Evolutionary conservation across 2,888 invertebrate species (phyloP).

Genomic region (Dynastes hyllus): DNA sequence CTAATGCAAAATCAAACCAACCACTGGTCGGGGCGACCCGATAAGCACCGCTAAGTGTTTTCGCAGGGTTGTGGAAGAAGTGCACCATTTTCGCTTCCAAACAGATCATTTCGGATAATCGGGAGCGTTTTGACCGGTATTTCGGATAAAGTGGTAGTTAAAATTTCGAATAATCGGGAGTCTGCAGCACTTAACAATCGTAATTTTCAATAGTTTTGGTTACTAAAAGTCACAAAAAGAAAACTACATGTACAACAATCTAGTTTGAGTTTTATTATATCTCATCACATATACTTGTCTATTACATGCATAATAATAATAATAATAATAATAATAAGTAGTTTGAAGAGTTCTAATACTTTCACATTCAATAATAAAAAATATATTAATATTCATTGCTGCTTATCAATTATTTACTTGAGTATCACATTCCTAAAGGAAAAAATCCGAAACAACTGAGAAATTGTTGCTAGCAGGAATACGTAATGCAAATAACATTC

Average conservation of each 20-base stretch:
- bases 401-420: conserved; percentile 19
- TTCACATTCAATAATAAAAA: conserved; percentile 27
- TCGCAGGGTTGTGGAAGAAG: no score
- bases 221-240: neutral
- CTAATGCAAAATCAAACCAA: no score
- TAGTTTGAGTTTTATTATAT: conserved; percentile 12
- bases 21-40: no score
- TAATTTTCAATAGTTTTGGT: no score
- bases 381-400: conserved; percentile 29
- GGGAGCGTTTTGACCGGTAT: no score
- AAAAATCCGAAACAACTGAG: conserved; percentile 13
- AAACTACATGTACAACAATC: neutral
- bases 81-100: no score
- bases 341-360: conserved; percentile 38
- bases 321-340: conserved; percentile 30
- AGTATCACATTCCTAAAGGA: conserved; percentile 44
- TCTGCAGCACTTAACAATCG: no score
- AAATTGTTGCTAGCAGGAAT: neutral
- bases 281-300: conserved; percentile 21
- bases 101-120: no score
- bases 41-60: no score
- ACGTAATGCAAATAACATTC: neutral
- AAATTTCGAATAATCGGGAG: no score
- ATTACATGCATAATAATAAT: conserved; percentile 8
- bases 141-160: no score